A percentile compares a stretch with the other conserved stretches of the same genome.
These are phyloP conservation scores for Cirrhinus molitorella DNA, from an alignment of 2,797 vertebrate genomes.

Conservation along the genomic window DNA sequence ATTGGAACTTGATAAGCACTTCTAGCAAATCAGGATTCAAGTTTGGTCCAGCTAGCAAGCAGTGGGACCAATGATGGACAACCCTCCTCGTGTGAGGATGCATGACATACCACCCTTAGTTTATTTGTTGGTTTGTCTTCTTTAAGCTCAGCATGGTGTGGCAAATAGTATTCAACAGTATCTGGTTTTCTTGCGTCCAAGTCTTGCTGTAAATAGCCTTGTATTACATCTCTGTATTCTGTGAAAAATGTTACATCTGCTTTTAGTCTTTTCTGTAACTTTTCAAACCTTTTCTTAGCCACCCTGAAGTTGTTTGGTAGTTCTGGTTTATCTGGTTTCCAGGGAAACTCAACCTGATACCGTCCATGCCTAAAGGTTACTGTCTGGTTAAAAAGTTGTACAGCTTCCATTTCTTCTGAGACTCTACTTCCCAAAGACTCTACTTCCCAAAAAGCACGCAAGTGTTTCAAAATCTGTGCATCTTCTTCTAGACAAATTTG, in stretches of 20 bases:
- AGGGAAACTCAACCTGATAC: no score
- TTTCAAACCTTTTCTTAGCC: no score
- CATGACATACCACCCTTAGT: neutral
- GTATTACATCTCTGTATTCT: neutral
- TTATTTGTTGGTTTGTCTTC: neutral
- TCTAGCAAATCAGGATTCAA: neutral
- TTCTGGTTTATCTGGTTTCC: no score
- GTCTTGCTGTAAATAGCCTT: neutral
- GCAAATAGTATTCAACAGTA: neutral
- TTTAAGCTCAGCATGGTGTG: neutral
- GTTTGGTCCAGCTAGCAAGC: neutral
- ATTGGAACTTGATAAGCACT: neutral
- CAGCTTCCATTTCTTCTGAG: no score
- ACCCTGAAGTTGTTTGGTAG: no score
- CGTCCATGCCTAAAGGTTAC: no score
- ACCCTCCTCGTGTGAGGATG: neutral
- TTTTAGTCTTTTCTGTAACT: neutral
- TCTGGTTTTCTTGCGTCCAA: neutral
- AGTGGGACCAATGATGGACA: neutral
- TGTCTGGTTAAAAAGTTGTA: no score
- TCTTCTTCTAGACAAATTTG: neutral
- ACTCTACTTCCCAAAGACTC: no score
- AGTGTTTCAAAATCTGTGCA: slow-evolving; percentile 61
- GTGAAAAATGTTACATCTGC: neutral
- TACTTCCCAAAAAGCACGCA: slow-evolving; percentile 54